Evolutionary conservation across 1,140 invertebrate genomes (phyloP).

Genomic region (Apolygus lucorum): DNA sequence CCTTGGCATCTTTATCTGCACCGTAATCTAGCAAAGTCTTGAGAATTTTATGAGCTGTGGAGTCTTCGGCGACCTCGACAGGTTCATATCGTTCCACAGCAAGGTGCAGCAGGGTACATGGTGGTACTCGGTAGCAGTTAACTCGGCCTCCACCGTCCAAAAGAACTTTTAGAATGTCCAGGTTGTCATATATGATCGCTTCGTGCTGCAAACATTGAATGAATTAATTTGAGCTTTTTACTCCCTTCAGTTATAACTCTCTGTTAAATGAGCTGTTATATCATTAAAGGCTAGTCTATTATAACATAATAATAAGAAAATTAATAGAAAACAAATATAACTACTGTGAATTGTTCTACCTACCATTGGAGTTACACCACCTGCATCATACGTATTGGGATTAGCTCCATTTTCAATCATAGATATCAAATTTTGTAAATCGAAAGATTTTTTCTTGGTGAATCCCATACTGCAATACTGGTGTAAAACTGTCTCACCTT

Average conservation of each 20-base stretch:
- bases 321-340: background rate
- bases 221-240: background rate
- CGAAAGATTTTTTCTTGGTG: background rate
- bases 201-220: background rate
- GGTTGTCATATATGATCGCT: background rate
- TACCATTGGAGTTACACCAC: background rate
- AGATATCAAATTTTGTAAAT: background rate
- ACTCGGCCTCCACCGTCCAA: background rate
- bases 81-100: background rate
- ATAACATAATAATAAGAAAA: background rate
- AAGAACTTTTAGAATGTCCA: background rate
- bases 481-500: background rate
- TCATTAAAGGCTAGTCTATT: background rate
- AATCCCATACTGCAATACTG: background rate
- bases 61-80: background rate
- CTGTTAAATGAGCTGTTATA: too few species aligned
- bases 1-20: background rate
- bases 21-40: background rate
- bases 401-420: background rate
- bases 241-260: too few species aligned
- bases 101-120: background rate
- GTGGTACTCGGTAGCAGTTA: background rate
- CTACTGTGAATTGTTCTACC: background rate
- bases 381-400: background rate
- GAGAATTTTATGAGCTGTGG: background rate